Percentiles rank a stretch among this genome's conserved stretches.
Conservation (phyloP, 2,797 vertebrate genomes). For the Anas acuta region DNA sequence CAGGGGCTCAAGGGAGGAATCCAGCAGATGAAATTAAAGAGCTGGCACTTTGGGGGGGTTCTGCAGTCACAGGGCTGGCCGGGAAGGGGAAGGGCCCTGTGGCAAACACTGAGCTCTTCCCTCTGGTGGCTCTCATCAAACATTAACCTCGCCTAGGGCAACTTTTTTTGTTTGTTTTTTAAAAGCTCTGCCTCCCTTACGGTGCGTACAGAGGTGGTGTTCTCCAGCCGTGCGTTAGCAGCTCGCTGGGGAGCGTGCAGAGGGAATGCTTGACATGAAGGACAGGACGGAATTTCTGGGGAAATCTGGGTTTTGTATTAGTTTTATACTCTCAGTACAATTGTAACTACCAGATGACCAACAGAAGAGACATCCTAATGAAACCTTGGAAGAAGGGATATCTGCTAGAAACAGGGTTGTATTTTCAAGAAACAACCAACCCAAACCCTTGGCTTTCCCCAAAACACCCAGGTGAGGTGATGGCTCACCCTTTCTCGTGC, state of each 20-base stretch:
- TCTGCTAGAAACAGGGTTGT: background rate
- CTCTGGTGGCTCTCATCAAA: background rate
- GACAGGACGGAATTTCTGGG: background rate
- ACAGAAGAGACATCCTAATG: background rate
- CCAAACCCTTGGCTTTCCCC: background rate
- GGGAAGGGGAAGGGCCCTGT: background rate
- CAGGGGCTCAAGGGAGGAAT: background rate
- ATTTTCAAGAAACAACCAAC: background rate
- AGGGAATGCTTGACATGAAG: background rate
- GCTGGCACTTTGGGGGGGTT: background rate
- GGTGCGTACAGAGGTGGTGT: fast-evolving
- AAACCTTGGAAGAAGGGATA: background rate
- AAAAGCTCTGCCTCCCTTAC: background rate
- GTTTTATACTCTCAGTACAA: fast-evolving
- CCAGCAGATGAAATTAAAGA: background rate
- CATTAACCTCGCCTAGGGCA: conserved; percentile 19
- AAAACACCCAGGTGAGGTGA: fast-evolving
- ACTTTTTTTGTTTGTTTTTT: background rate
- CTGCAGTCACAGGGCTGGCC: background rate
- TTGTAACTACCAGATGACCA: background rate
- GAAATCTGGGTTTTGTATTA: background rate
- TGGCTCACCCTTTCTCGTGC: background rate
- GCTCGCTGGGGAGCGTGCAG: background rate
- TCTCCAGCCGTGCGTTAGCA: background rate
- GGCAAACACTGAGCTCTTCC: background rate